Base-by-base conservation (phyloP, 2,888 invertebrate species). In the Syrphus vitripennis region DNA sequence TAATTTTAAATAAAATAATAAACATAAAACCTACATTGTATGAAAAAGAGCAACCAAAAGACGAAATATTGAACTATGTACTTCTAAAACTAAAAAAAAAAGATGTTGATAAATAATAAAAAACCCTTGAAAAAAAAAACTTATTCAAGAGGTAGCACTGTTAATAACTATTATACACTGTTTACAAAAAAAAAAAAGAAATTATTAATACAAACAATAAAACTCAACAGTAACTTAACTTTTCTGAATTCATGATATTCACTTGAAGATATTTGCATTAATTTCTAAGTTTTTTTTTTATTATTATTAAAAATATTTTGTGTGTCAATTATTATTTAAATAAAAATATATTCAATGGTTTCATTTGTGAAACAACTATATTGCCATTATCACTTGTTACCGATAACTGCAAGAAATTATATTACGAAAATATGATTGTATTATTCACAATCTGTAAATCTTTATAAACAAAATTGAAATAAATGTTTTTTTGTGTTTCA, bases 381-480 rank as follows among this genome's bases (percentile, higher is more conserved):
- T 69, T 83, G 80, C 70, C 84, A 84, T 84, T 72, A 61, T 72
- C 81, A 84, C 81, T 77, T 65, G 63, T 75, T 80, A 79, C 9
- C 63, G 50, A 78, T 59, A 72, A 78, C 16, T 24, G 45, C 67
- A 78, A 77, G 55, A 45, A 37, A 24, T 16, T 48, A 40, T 29
- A 26, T 48, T 48, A 48, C 19, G 21, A 48, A 14, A 10, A 3
- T 7, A 21, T 4, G 3, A 45, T 45, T 45, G 19, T 21, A 48
- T 19, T 48, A 21, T 31, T 19, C 19, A 21, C 31, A 57, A 19
- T 31, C 4, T 29, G 14, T 12, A 16, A 29, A n/a, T 57, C 31
- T n/a, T n/a, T 55, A 16, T 10, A 29, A 12, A 1, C 42, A 50
- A 9, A 50, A 24, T 7, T 12, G 3, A 50, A 24, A 12, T 19